Base-by-base conservation (phyloP, 2,888 invertebrate genomes). In the Tortrix viridana region DNA sequence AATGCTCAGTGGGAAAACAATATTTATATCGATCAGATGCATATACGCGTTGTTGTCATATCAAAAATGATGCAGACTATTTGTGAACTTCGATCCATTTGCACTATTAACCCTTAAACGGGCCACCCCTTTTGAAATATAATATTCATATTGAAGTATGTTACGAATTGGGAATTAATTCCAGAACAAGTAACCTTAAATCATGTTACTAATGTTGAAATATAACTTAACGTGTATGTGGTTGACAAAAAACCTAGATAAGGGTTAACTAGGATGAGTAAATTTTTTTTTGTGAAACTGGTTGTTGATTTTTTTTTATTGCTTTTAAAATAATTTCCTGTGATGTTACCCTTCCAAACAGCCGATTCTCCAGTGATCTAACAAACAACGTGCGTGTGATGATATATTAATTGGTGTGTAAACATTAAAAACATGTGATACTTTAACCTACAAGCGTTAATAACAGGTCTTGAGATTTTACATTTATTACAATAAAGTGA, bases 401-500 rank as follows among this genome's bases (percentile, higher is more conserved):
- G n/a, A n/a, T n/a, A n/a, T n/a, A 26, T 37, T 23, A 50, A 49
- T 62, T 50, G 56, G 47, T 26, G 50, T 23, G 38, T 53, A 47
- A 58, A 58, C 57, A 58, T 56, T 63, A 53, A 50, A 57, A 48
- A 41, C 57, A 53, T 58, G 47, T 63, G 57, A 63, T 53, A 58
- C 53, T 53, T 63, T 63, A 58, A 57, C 63, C 53, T 57, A 38
- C 20, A 57, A 63, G 47, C 20, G 63, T 63, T 63, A 58, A 46
- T 43, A 63, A 63, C 63, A 63, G 63, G 53, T 63, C 57, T 58
- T 63, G 57, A 58, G 58, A 63, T 63, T 63, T 58, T 63, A 57
- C 57, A 63, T 57, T 63, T 58, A 63, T 63, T 63, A 63, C 63
- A 63, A 63, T 63, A 63, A 63, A 63, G 41, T 63, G 62, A 63